Percentiles rank a stretch among this genome's conserved stretches.
These are phyloP conservation scores for Menidia menidia DNA, from an alignment of 2,797 vertebrate genomes.

Conservation along the genomic window DNA sequence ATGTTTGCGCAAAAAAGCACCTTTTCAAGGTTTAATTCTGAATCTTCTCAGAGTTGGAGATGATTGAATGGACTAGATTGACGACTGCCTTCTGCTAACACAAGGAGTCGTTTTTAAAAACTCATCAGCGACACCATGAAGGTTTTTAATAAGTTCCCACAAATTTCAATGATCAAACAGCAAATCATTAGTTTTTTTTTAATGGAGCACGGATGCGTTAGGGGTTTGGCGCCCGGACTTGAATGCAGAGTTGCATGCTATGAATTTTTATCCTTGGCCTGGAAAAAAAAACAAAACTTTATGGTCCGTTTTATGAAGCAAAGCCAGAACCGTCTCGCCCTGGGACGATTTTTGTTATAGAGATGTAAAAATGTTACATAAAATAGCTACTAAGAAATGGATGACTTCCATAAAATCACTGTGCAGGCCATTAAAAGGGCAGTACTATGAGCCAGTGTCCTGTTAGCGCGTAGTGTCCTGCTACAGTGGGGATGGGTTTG, in stretches of 20 bases:
- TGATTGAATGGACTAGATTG: no score
- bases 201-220: background rate
- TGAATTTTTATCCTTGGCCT: slow-evolving; percentile 8
- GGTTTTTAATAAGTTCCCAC: background rate
- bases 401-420: slow-evolving; percentile 65
- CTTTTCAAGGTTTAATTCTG: no score
- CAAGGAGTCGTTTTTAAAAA: background rate
- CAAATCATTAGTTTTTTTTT: background rate
- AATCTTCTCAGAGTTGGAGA: no score
- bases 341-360: slow-evolving; percentile 46
- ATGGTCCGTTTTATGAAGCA: slow-evolving; percentile 65
- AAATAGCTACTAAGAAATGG: slow-evolving; percentile 73
- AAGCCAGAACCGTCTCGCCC: slow-evolving; percentile 52
- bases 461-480: slow-evolving; percentile 67
- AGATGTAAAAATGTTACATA: slow-evolving; percentile 74
- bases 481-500: slow-evolving; percentile 54
- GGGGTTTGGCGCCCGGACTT: background rate
- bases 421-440: slow-evolving; percentile 63
- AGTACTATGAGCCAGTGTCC: slow-evolving; percentile 63
- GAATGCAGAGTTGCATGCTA: slow-evolving; percentile 19
- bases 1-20: no score
- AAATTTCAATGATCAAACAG: slow-evolving; percentile 24
- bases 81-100: background rate
- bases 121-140: background rate
- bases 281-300: slow-evolving; percentile 58